These are phyloP conservation scores for Hippocampus abdominalis DNA, from an alignment of 2,113 vertebrate genomes.

Conservation along the genomic window DNA sequence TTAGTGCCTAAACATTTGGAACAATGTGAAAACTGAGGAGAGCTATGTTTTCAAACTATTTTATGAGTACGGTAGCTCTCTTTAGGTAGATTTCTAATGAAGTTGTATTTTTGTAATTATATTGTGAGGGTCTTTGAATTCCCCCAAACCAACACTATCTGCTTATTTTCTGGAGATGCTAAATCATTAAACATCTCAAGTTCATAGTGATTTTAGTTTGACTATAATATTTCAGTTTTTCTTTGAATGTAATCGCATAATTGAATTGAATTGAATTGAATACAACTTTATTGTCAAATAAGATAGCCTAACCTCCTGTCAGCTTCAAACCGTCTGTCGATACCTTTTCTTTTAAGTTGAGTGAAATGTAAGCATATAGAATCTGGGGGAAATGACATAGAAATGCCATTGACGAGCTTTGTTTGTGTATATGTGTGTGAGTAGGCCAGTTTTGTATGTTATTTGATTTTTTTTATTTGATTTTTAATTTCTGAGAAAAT, in stretches of 20 bases:
- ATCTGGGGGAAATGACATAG: neutral
- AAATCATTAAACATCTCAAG: neutral
- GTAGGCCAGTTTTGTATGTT: conserved; percentile 3
- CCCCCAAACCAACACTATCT: conserved; percentile 27
- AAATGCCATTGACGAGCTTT: conserved; percentile 2
- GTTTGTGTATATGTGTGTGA: neutral
- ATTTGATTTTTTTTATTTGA: neutral
- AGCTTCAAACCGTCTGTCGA: conserved; percentile 13
- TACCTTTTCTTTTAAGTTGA: conserved; percentile 19
- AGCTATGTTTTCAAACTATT: conserved; percentile 63
- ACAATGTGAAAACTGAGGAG: conserved; percentile 48
- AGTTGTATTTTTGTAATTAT: conserved; percentile 60
- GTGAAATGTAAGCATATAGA: neutral
- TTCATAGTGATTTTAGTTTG: neutral
- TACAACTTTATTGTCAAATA: no score
- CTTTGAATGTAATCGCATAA: conserved; percentile 27
- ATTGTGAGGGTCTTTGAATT: conserved; percentile 44
- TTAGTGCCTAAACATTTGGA: conserved; percentile 61
- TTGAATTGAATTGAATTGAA: no score
- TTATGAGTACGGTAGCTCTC: conserved; percentile 53
- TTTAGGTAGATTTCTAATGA: conserved; percentile 49
- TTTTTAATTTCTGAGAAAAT: neutral
- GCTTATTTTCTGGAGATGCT: conserved; percentile 23
- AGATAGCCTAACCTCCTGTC: conserved; percentile 20
- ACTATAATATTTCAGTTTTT: neutral